Base-by-base conservation (phyloP, 92 coral and sea anemone species). In the Zoanthus solanderi region DNA sequence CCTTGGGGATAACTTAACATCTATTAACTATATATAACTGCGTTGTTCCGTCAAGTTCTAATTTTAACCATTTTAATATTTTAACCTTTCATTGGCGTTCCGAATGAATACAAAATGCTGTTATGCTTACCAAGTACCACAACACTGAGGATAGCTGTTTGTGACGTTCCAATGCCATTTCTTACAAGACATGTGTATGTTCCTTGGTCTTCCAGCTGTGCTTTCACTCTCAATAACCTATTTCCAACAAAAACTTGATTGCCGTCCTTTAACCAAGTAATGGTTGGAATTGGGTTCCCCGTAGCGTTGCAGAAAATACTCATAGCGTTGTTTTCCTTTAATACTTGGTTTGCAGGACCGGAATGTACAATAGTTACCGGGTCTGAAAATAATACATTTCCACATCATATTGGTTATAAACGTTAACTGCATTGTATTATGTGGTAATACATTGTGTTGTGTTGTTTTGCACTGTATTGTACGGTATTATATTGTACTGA, bases 141-240 rank as follows among this genome's bases (percentile, higher is more conserved):
- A n/a, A 93, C 61, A 13, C 32, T 9, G n/a, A 76, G 80, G 12
- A 65, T 17, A n/a, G 89, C 74, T 42, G 47, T 31, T 31, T 87
- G 71, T 83, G 86, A 53, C 23, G 42, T 11, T n/a, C 93, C 88
- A 12, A 93, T 84, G 42, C 95, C 95, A 79, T 93, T 93, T 34
- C 65, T 18, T 12, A 93, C 93, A 44, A 71, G 76, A 75, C 95
- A 93, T 75, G 18, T 77, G 78, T 93, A 90, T 2, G 12, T 60
- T 28, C 92, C 95, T 28, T 90, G 73, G 71, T 88, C 84, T 6
- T 57, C 84, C 56, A 65, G 72, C 58, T 57, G 29, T 15, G 87
- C 71, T 29, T 71, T 30, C 29, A 2, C n/a, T 2, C 79, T 34
- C 2, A 53, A 65, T 8, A 90, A 56, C 15, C 14, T 2, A 17